Conservation (phyloP, 2,113 vertebrate genomes). For the Monarcha castaneiventris region DNA sequence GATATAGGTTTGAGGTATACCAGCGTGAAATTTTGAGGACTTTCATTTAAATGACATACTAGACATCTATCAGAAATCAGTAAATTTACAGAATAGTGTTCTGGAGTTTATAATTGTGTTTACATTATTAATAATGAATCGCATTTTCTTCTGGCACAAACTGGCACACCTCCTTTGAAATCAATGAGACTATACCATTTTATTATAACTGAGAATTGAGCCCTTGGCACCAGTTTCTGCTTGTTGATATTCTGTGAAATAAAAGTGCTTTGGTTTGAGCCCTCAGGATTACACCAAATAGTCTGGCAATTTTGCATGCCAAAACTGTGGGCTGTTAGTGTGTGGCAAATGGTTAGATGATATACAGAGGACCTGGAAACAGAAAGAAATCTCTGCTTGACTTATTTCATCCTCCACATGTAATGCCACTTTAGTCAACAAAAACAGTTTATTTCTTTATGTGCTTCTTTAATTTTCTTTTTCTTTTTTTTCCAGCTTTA, state of each 20-base stretch:
- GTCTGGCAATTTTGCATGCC: neutral
- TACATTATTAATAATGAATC: neutral
- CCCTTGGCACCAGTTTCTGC: neutral
- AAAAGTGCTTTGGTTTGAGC: neutral
- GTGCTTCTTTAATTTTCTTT: neutral
- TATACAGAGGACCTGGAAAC: neutral
- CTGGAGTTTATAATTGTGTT: neutral
- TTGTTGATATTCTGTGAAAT: neutral
- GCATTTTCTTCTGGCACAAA: neutral
- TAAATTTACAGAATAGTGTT: neutral
- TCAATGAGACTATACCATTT: neutral
- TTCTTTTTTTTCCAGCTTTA: neutral
- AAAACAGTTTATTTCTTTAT: neutral
- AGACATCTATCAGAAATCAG: neutral
- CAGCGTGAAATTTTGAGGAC: neutral
- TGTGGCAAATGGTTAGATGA: neutral
- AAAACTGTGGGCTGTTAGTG: neutral
- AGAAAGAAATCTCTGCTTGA: neutral
- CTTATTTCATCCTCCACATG: neutral
- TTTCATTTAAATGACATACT: neutral
- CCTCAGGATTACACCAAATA: neutral
- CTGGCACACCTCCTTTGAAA: neutral
- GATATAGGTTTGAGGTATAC: neutral
- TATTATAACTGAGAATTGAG: neutral
- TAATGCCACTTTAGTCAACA: neutral